These are phyloP conservation scores for Hydra vulgaris DNA, from an alignment of 30 jellyfish, hydroid and myxozoan species.

Conservation along the genomic window DNA sequence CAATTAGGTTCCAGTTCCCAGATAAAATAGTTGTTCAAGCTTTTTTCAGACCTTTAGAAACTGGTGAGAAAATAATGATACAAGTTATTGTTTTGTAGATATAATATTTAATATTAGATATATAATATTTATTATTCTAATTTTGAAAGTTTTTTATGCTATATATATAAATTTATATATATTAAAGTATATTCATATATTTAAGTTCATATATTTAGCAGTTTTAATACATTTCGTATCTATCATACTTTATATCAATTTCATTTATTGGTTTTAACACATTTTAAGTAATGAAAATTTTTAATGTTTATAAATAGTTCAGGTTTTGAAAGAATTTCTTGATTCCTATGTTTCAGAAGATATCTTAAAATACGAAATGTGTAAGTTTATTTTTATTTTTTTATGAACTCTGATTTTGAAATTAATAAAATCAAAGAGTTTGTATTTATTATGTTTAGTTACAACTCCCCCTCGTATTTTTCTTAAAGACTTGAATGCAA, in stretches of 20 bases:
- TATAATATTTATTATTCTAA: too few relatives aligned
- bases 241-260: too few relatives aligned
- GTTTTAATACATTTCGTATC: too few relatives aligned
- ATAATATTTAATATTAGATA: too few relatives aligned
- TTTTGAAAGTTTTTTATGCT: too few relatives aligned
- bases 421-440: too few relatives aligned
- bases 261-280: too few relatives aligned
- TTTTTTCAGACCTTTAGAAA: slow-evolving; percentile 69
- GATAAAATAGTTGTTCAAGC: slow-evolving; percentile 59
- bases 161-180: too few relatives aligned
- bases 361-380: neutral
- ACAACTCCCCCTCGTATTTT: slow-evolving; percentile 41
- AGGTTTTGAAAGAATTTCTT: slow-evolving; percentile 31
- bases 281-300: neutral
- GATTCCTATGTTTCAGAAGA: neutral
- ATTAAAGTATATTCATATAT: too few relatives aligned
- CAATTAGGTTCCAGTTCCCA: slow-evolving; percentile 61
- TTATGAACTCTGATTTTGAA: neutral
- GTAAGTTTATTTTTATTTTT: neutral
- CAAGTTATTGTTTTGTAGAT: too few relatives aligned
- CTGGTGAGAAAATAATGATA: slow-evolving; percentile 23
- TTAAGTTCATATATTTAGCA: too few relatives aligned
- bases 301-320: slow-evolving; percentile 18
- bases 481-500: slow-evolving; percentile 21
- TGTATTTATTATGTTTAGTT: too few relatives aligned